Evolutionary conservation across 64 coral and sea anemone species (phyloP), one percentile per base, ranked within the genome.

Genomic region (Trachythela sp.): DNA sequence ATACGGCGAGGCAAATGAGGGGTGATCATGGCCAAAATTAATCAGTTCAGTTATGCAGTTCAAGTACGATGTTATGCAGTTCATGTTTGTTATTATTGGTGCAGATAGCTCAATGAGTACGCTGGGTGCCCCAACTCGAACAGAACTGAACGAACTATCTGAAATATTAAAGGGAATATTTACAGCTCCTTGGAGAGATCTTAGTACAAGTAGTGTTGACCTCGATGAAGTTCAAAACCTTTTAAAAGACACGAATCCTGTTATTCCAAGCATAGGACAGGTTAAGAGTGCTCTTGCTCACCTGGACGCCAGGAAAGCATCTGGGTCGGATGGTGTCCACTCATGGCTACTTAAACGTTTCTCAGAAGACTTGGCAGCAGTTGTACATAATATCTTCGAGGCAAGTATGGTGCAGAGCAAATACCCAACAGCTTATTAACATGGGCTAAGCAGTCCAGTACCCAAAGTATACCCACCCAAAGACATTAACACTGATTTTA

Each of bases 401-500:
- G 30, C 85, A 13, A 87, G 85, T 30, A 92, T 92, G 35, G 24
- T 22, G 13, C 27, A 88, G 10, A 36, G 31, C 0, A 92, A 92
- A 34, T 92, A 92, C 58, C 72, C 85, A 32, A 67, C 34, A 31
- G 35, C 58, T 7, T 88, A 92, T 33, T 87, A 92, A 13, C 85
- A 88, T 27, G 91, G 71, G 4, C 70, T 88, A n/a, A 84, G 86
- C 9, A 86, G 90, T n/a, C n/a, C n/a, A n/a, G n/a, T n/a, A n/a
- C n/a, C n/a, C n/a, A n/a, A n/a, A n/a, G n/a, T n/a, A n/a, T n/a
- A n/a, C n/a, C n/a, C n/a, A n/a, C n/a, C n/a, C n/a, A n/a, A n/a
- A n/a, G n/a, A n/a, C n/a, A n/a, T 36, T 31, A 24, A 86, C 38
- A 86, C 4, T 1, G 60, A 91, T 22, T 91, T 92, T 20, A 33